A percentile compares a stretch with the other conserved stretches of the same genome.
phyloP scores from a whole-genome alignment of 2,797 vertebrate genomes.

The Oreochromis grahami region DNA sequence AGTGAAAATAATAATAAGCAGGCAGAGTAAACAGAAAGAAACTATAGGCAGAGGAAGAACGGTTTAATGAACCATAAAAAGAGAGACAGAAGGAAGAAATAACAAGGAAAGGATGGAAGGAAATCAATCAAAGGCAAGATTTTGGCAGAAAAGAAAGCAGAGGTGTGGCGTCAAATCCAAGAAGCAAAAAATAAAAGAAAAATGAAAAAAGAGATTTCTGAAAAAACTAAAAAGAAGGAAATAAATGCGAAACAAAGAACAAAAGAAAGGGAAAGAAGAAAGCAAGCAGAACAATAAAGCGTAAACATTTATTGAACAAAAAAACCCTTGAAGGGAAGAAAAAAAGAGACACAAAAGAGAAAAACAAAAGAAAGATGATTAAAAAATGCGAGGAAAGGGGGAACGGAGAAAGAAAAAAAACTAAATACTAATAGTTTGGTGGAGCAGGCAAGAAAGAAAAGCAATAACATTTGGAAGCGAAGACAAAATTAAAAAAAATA shows the following conservation, averaged over 20 bases:
- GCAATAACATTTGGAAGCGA: not conserved
- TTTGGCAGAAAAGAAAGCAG: not conserved
- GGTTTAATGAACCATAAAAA: not conserved
- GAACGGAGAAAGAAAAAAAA: not conserved
- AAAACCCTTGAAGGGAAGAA: fast-evolving
- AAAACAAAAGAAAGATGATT: not conserved
- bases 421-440: fast-evolving
- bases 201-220: not conserved
- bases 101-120: not conserved
- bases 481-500: fast-evolving
- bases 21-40: not conserved
- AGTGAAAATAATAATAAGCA: not conserved
- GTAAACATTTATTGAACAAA: not conserved
- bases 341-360: not conserved
- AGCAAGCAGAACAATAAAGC: not conserved
- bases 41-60: not conserved
- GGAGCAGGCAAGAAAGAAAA: not conserved
- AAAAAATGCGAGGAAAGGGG: not conserved
- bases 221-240: not conserved
- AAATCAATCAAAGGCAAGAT: not conserved
- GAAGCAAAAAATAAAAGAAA: not conserved
- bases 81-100: not conserved
- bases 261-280: not conserved
- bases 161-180: not conserved
- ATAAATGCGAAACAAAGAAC: not conserved